A percentile compares a stretch with the other conserved stretches of the same genome.
phyloP scores from a whole-genome alignment of 2,888 invertebrate species.

The Amblyjoppa proteus region DNA sequence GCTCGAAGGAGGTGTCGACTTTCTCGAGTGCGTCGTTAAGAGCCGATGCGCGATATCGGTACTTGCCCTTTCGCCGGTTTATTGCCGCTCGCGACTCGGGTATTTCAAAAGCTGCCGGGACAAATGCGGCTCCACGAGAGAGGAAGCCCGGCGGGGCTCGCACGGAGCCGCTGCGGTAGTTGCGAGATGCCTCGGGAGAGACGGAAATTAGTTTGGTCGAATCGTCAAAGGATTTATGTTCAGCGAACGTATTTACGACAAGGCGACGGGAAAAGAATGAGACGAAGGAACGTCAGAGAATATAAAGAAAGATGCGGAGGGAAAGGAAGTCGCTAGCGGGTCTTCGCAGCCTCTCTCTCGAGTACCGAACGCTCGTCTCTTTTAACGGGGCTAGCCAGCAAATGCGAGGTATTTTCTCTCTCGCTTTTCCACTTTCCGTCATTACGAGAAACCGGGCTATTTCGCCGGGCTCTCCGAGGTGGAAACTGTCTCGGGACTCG shows the following conservation, averaged over 20 bases:
- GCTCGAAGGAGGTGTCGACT: constrained; percentile 37
- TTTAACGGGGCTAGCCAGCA: constrained; percentile 42
- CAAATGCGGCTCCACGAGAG: not conserved
- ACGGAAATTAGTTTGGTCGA: constrained; percentile 73
- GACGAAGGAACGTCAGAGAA: constrained; percentile 59
- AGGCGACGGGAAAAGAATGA: constrained; percentile 53
- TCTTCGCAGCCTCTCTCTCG: constrained; percentile 62
- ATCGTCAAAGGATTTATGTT: constrained; percentile 73
- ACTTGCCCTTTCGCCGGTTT: constrained; percentile 49
- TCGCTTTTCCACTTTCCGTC: constrained; percentile 5
- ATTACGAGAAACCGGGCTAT: not conserved
- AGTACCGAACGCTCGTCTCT: constrained; percentile 53
- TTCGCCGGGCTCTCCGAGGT: not conserved
- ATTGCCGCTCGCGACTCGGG: constrained; percentile 33
- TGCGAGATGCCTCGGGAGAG: constrained; percentile 50
- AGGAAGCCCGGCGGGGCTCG: constrained; percentile 30
- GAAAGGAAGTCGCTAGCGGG: constrained; percentile 27
- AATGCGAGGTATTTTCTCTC: constrained; percentile 4
- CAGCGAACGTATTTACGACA: constrained; percentile 73
- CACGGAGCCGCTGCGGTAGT: constrained; percentile 10
- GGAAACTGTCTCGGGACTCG: not conserved
- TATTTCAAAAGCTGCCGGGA: constrained; percentile 49
- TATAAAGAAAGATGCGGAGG: constrained; percentile 43
- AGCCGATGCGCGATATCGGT: constrained; percentile 36
- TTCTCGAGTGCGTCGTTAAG: constrained; percentile 62